A percentile compares a stretch with the other conserved stretches of the same genome.
Evolutionary conservation across 2,888 invertebrate species (phyloP).

Genomic region (Argynnis bischoffii): DNA sequence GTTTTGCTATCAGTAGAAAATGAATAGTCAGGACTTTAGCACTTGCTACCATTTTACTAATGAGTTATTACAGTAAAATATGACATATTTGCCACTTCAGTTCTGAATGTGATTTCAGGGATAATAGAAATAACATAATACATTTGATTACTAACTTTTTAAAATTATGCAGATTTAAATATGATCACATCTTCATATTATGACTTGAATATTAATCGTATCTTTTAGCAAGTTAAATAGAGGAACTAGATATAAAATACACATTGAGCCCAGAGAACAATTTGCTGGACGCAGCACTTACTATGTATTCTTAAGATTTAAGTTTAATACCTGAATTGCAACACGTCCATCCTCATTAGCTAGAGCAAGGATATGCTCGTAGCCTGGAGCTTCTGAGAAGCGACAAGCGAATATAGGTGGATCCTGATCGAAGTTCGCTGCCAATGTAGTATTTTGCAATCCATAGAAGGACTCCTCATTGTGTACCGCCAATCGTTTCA

Average conservation of each 20-base stretch:
- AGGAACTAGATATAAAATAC: too few species aligned
- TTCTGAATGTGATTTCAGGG: too few species aligned
- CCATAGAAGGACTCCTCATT: conserved; percentile 85
- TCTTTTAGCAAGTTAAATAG: too few species aligned
- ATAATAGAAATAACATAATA: too few species aligned
- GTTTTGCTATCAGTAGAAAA: too few species aligned
- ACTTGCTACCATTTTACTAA: too few species aligned
- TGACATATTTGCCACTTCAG: too few species aligned
- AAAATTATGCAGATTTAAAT: neutral
- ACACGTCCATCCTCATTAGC: conserved; percentile 93
- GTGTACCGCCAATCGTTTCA: conserved; percentile 84
- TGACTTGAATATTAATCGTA: too few species aligned
- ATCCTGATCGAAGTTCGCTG: conserved; percentile 82
- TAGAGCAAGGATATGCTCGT: conserved; percentile 88
- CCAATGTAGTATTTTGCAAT: conserved; percentile 72
- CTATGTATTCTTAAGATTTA: neutral
- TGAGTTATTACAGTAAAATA: too few species aligned
- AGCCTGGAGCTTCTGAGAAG: conserved; percentile 86
- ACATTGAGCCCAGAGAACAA: too few species aligned
- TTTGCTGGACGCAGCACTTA: neutral
- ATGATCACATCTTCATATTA: neutral
- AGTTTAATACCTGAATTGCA: conserved; percentile 80
- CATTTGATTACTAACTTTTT: too few species aligned
- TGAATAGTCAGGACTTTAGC: too few species aligned
- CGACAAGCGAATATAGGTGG: conserved; percentile 91